Conservation (phyloP, 2,888 invertebrate genomes). For the Metacarcinus magister region DNA sequence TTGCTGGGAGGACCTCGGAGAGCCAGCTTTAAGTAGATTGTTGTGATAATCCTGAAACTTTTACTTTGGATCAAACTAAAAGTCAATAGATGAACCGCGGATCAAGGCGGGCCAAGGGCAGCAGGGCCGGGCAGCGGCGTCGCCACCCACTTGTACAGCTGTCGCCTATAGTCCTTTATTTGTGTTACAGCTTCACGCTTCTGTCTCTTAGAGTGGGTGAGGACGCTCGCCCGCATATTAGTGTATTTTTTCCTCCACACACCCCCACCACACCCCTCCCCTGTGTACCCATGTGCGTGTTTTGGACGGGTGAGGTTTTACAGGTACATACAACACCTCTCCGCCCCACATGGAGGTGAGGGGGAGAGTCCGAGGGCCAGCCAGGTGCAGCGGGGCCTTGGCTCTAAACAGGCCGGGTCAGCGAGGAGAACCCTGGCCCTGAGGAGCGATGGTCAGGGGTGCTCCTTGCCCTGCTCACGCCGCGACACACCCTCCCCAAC, state of each 20-base stretch:
- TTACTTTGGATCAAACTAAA: neutral
- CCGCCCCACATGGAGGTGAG: conserved; percentile 57
- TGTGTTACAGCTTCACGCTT: conserved; percentile 67
- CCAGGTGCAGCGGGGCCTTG: conserved; percentile 46
- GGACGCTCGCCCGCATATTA: conserved; percentile 50
- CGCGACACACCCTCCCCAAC: neutral
- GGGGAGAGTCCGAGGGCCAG: conserved; percentile 52
- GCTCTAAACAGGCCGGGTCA: neutral
- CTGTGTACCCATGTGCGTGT: conserved; percentile 34
- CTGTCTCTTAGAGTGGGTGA: conserved; percentile 70
- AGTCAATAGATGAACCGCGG: neutral
- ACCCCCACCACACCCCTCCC: conserved; percentile 49
- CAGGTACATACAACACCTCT: conserved; percentile 60
- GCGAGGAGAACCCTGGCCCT: conserved; percentile 23
- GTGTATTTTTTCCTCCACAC: conserved; percentile 52
- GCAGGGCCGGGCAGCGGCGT: neutral
- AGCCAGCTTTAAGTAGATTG: neutral
- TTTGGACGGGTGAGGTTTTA: conserved; percentile 63
- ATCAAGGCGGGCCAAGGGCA: neutral
- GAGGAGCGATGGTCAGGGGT: conserved; percentile 31
- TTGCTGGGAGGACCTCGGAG: neutral
- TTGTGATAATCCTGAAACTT: neutral
- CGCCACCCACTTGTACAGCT: conserved; percentile 61
- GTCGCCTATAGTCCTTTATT: conserved; percentile 63
- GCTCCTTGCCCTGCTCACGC: conserved; percentile 1